Conservation (phyloP, 2,888 invertebrate species). For the Thecocarcelia acutangulata region DNA sequence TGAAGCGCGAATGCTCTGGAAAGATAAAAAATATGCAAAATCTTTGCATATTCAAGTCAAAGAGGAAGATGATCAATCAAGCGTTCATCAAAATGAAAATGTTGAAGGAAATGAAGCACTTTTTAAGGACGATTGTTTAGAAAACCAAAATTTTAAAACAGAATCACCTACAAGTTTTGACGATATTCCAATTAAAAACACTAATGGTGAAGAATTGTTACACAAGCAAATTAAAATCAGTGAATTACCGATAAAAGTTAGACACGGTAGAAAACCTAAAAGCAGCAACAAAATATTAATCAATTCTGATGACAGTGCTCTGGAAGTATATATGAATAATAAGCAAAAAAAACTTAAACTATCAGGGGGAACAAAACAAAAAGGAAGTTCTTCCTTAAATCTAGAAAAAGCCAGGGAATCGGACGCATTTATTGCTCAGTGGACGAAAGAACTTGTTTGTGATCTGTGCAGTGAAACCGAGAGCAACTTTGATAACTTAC, state of each 20-base stretch:
- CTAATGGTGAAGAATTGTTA: background rate
- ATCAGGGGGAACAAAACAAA: constrained; percentile 9
- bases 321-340: background rate
- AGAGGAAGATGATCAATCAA: constrained; percentile 10
- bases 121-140: constrained; percentile 21
- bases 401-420: constrained; percentile 55
- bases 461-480: constrained; percentile 57
- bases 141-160: constrained; percentile 20
- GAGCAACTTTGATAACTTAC: constrained; percentile 58
- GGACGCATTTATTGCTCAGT: constrained; percentile 59
- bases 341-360: constrained; percentile 19
- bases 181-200: background rate
- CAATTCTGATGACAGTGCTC: background rate
- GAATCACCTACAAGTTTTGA: constrained; percentile 23
- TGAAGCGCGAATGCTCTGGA: constrained; percentile 45
- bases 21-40: constrained; percentile 21
- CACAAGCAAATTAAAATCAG: background rate
- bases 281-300: background rate
- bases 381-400: constrained; percentile 48
- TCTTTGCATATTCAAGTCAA: constrained; percentile 35
- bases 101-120: background rate
- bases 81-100: background rate
- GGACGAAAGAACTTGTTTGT: constrained; percentile 60
- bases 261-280: constrained; percentile 44
- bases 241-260: background rate